These are phyloP conservation scores for Aphyosemion australe DNA, from an alignment of 2,113 vertebrate species.

Conservation along the genomic window DNA sequence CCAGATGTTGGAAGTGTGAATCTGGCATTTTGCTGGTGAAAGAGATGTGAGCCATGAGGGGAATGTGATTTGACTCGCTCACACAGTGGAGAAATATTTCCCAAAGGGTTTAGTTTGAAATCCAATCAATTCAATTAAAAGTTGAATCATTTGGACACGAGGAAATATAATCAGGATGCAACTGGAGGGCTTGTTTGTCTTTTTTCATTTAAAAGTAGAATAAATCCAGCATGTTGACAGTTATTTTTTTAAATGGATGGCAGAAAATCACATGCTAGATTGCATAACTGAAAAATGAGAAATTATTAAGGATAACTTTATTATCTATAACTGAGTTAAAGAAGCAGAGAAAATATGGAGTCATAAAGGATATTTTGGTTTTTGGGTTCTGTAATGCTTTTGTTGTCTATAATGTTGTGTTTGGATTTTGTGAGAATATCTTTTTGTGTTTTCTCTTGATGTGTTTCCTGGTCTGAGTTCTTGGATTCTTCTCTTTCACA, in stretches of 20 bases:
- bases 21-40: constrained; percentile 25
- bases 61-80: constrained; percentile 18
- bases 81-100: constrained; percentile 3
- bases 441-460: too few relatives aligned
- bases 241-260: not conserved
- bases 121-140: constrained; percentile 2
- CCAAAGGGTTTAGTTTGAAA: constrained; percentile 9
- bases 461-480: too few relatives aligned
- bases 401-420: too few relatives aligned
- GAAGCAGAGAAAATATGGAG: too few relatives aligned
- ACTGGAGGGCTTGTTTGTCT: constrained; percentile 10
- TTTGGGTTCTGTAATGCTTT: too few relatives aligned
- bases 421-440: too few relatives aligned
- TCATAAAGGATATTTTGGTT: too few relatives aligned
- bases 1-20: constrained; percentile 43
- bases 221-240: too few relatives aligned
- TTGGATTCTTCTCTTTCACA: too few relatives aligned
- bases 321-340: too few relatives aligned
- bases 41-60: constrained; percentile 20
- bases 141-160: not conserved
- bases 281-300: not conserved
- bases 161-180: not conserved
- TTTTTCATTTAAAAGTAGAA: not conserved
- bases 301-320: too few relatives aligned
- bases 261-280: not conserved